These are phyloP conservation scores for Drosophila falleni DNA, from an alignment of 2,888 invertebrate genomes.

Conservation along the genomic window DNA sequence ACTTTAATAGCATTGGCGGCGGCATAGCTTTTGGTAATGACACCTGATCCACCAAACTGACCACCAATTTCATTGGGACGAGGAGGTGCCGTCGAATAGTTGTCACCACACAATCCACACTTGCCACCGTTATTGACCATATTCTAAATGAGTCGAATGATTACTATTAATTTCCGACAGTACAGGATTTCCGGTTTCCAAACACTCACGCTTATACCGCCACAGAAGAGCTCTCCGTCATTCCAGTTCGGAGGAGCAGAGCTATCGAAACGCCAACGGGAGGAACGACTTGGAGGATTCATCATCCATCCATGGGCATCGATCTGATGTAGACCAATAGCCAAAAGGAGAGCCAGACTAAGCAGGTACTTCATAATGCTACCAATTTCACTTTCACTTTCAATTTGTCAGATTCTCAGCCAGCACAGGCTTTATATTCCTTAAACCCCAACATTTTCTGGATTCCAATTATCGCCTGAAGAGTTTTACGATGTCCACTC, in stretches of 20 bases:
- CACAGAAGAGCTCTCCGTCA: conserved; percentile 87
- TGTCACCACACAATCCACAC: conserved; percentile 87
- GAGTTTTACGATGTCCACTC: conserved; percentile 68
- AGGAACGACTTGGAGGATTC: conserved; percentile 86
- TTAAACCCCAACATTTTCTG: conserved; percentile 38
- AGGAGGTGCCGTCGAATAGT: conserved; percentile 85
- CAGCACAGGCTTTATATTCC: conserved; percentile 38
- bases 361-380: conserved; percentile 60
- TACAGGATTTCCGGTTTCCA: neutral
- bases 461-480: conserved; percentile 38
- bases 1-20: conserved; percentile 65
- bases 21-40: conserved; percentile 85
- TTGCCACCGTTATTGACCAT: conserved; percentile 85
- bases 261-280: conserved; percentile 86
- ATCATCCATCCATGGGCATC: conserved; percentile 87
- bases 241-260: conserved; percentile 86
- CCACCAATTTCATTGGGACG: conserved; percentile 87
- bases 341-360: conserved; percentile 53
- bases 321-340: conserved; percentile 60
- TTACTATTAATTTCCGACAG: neutral
- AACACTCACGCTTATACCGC: conserved; percentile 85
- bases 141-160: conserved; percentile 49
- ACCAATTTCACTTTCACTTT: conserved; percentile 67
- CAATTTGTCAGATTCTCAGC: conserved; percentile 42
- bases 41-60: conserved; percentile 86